phyloP scores from a whole-genome alignment of 2,113 vertebrate species.

The Telmatochromis bifrenatus region DNA sequence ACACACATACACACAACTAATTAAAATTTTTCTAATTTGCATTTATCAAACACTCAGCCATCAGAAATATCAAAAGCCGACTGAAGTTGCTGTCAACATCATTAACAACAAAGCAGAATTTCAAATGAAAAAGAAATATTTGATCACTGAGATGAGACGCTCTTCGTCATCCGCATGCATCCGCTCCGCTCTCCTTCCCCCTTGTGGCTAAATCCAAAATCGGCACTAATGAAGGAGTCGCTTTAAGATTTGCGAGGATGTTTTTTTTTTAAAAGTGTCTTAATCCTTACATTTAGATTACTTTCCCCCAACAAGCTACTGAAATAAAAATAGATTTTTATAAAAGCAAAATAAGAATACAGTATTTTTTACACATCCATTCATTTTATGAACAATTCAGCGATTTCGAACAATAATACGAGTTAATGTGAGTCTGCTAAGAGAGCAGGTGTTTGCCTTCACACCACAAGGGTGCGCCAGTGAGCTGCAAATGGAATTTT shows the following conservation, averaged over 20 bases:
- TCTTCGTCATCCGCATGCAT: neutral
- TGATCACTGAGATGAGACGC: constrained; percentile 54
- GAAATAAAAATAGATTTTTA: neutral
- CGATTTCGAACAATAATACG: neutral
- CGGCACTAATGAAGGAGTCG: neutral
- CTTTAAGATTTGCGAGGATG: neutral
- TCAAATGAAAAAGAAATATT: constrained; percentile 47
- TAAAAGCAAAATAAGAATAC: neutral
- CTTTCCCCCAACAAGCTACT: neutral
- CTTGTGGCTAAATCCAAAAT: constrained; percentile 30
- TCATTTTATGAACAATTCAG: neutral
- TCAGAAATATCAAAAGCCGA: constrained; percentile 25
- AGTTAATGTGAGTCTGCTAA: neutral
- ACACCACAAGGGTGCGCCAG: constrained; percentile 53
- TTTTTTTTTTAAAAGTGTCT: neutral
- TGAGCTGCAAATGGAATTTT: constrained; percentile 28
- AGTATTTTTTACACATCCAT: neutral
- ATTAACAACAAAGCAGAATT: constrained; percentile 60
- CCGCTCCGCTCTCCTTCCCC: constrained; percentile 32
- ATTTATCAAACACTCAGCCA: constrained; percentile 28
- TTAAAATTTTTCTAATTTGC: constrained; percentile 30
- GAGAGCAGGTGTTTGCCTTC: neutral
- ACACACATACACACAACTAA: neutral
- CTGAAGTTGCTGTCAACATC: constrained; percentile 50
- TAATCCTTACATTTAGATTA: neutral